A percentile compares a stretch with the other conserved stretches of the same genome.
These are phyloP conservation scores for Sus cebifrons DNA, from an alignment of 2,797 vertebrate species.

Conservation along the genomic window DNA sequence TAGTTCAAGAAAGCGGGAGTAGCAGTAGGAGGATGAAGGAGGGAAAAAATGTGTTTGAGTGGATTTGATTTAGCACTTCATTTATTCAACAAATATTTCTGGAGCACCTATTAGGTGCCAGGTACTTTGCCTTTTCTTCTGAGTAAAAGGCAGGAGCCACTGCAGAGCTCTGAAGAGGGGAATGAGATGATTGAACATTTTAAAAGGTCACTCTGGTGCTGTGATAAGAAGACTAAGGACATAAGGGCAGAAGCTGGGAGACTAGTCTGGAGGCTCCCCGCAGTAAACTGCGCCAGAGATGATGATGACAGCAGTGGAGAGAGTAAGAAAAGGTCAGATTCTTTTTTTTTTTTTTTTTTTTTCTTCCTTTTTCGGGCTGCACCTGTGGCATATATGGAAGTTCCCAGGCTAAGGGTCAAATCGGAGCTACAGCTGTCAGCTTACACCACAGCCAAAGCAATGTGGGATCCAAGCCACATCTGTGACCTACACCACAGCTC, in stretches of 20 bases:
- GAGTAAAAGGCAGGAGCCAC: background rate
- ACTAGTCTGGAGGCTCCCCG: background rate
- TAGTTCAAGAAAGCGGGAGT: background rate
- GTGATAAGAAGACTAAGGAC: slow-evolving; percentile 13
- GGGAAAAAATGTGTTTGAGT: background rate
- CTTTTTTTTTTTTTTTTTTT: background rate
- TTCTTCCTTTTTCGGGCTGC: too few species aligned
- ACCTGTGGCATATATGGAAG: too few species aligned
- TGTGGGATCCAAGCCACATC: too few species aligned
- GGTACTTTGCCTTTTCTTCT: slow-evolving; percentile 21
- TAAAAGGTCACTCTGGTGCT: background rate
- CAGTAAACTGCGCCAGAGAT: slow-evolving; percentile 3
- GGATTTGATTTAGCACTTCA: slow-evolving; percentile 19
- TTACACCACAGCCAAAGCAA: too few species aligned
- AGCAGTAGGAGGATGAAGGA: background rate
- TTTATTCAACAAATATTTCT: background rate
- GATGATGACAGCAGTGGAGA: background rate
- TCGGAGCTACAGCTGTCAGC: too few species aligned
- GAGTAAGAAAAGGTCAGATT: background rate
- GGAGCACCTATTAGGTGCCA: background rate
- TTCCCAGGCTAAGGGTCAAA: too few species aligned
- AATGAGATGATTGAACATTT: slow-evolving; percentile 26
- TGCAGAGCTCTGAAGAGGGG: slow-evolving; percentile 10
- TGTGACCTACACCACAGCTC: too few species aligned
- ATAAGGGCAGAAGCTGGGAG: background rate